Evolutionary conservation across 2,797 vertebrate species (phyloP).

Genomic region (Gila robusta): DNA sequence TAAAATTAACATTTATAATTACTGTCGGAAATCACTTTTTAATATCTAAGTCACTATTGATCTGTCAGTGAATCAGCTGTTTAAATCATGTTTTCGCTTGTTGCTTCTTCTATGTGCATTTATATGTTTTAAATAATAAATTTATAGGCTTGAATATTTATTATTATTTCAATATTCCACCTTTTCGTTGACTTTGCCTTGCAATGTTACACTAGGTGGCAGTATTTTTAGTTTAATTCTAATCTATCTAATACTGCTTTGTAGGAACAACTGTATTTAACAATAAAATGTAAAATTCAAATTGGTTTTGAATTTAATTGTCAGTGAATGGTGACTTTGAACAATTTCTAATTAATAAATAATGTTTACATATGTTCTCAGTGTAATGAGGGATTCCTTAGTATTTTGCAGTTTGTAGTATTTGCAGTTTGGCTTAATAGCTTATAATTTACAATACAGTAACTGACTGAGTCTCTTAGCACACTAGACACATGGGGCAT

Average conservation of each 20-base stretch:
- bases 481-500: background rate
- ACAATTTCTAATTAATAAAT: background rate
- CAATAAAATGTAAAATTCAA: background rate
- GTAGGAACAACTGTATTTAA: background rate
- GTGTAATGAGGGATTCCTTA: background rate
- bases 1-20: background rate
- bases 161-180: background rate
- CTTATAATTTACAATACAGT: background rate
- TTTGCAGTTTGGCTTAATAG: background rate
- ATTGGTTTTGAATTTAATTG: background rate
- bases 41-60: background rate
- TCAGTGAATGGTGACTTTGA: background rate
- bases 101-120: background rate
- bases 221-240: conserved; percentile 38
- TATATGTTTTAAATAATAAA: background rate
- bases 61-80: background rate
- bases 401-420: background rate
- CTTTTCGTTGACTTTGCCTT: conserved; percentile 4
- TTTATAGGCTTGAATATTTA: conserved; percentile 29
- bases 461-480: background rate
- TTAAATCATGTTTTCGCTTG: background rate
- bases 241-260: conserved; percentile 8
- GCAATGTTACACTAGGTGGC: conserved; percentile 43
- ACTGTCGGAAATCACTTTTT: background rate
- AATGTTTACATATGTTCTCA: background rate